These are phyloP conservation scores for Drosophila subobscura DNA, from an alignment of 1,140 invertebrate genomes.

Conservation along the genomic window DNA sequence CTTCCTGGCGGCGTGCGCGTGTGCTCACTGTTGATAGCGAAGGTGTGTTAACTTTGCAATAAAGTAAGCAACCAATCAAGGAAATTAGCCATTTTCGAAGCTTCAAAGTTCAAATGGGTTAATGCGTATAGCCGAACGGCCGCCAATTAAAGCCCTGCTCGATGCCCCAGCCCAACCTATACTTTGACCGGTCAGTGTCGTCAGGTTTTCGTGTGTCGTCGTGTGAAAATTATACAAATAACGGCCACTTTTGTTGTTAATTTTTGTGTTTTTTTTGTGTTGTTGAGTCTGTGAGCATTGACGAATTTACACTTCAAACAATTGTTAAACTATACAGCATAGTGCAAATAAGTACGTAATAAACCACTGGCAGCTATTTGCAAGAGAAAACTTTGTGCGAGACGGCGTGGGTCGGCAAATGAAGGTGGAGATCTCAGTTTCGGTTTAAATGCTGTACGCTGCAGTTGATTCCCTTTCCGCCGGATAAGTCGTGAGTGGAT, in stretches of 20 bases:
- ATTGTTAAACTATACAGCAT: slow-evolving; percentile 72
- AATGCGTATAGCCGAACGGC: slow-evolving; percentile 39
- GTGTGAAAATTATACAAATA: slow-evolving; percentile 77
- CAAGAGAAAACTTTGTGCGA: slow-evolving; percentile 58
- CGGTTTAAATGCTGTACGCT: slow-evolving; percentile 53
- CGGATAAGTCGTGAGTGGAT: slow-evolving; percentile 23
- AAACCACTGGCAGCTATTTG: slow-evolving; percentile 64
- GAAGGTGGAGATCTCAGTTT: slow-evolving; percentile 51
- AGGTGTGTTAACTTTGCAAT: slow-evolving; percentile 17
- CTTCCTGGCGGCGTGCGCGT: slow-evolving; percentile 53
- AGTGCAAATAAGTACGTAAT: slow-evolving; percentile 75
- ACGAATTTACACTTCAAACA: slow-evolving; percentile 79
- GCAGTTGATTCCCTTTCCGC: slow-evolving; percentile 43
- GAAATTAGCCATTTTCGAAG: slow-evolving; percentile 48
- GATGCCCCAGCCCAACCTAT: slow-evolving; percentile 11
- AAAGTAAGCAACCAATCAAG: slow-evolving; percentile 19
- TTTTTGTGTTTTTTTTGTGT: slow-evolving; percentile 29
- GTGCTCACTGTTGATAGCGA: slow-evolving; percentile 36
- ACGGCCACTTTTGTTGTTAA: slow-evolving; percentile 38
- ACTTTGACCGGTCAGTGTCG: slow-evolving; percentile 47
- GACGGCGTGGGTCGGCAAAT: slow-evolving; percentile 31
- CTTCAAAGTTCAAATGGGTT: slow-evolving; percentile 44
- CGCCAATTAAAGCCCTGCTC: slow-evolving; percentile 34
- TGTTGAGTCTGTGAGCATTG: slow-evolving; percentile 37
- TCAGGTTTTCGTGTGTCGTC: slow-evolving; percentile 40